phyloP scores from a whole-genome alignment of 2,888 invertebrate species.

The Nephrotoma guestfalica region DNA sequence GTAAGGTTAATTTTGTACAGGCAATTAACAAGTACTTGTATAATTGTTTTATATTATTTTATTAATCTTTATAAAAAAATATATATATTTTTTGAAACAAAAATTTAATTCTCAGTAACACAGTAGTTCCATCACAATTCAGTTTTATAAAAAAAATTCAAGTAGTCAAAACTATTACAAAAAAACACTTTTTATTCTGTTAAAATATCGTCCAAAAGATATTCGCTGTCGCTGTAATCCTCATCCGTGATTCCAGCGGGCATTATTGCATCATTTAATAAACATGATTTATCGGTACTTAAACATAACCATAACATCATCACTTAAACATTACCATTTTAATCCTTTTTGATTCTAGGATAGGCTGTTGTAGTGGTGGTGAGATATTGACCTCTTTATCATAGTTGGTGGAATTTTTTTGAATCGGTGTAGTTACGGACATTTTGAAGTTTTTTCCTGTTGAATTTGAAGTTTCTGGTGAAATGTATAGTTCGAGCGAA shows the following conservation, averaged over 20 bases:
- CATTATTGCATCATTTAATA: not conserved
- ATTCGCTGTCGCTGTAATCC: not conserved
- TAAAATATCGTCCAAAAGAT: not conserved
- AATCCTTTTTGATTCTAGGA: not conserved
- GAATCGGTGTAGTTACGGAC: not conserved
- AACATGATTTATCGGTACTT: not conserved
- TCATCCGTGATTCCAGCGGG: not conserved
- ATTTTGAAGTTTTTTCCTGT: not conserved
- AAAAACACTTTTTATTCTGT: not conserved
- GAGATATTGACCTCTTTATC: not conserved
- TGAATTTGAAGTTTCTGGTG: not conserved
- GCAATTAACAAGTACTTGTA: too few species aligned
- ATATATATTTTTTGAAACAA: too few species aligned
- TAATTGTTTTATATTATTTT: too few species aligned
- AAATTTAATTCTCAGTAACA: too few species aligned
- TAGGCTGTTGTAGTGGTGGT: not conserved
- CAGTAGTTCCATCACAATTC: too few species aligned
- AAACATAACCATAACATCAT: not conserved
- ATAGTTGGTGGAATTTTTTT: not conserved
- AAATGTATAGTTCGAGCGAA: not conserved
- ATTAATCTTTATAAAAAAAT: too few species aligned
- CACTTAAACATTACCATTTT: not conserved
- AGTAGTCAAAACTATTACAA: not conserved
- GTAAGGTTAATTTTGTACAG: not conserved
- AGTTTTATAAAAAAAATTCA: too few species aligned